Base-by-base conservation (phyloP, 1,140 invertebrate species). In the Ladona fulva region DNA sequence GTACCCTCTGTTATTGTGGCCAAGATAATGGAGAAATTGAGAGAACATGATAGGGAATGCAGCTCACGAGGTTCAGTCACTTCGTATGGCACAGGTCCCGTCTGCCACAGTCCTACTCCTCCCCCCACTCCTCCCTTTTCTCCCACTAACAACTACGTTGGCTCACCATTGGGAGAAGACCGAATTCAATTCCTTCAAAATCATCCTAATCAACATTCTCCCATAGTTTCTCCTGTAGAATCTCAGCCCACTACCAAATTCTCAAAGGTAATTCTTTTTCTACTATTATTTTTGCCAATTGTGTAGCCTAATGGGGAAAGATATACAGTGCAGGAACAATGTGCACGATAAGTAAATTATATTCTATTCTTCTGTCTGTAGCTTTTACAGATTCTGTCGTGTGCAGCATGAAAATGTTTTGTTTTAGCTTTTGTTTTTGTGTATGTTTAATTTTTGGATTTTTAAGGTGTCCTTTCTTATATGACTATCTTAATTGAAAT, bases 21-120 rank as follows among this genome's bases (percentile, higher is more conserved):
- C 76, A 89, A 89, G 80, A 88, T 89, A 66, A 88, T 88, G 85
- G 86, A 89, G 80, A 85, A 87, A 74, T 81, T 88, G n/a, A 86
- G 87, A 25, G 87, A 88, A 74, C 84, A 87, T 78, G 87, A 88
- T 37, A 85, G 82, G 78, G 85, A 87, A 24, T 79, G 73, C 24
- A 76, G 24, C 77, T 74, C 75, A 75, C 42, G 42, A 0, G 42
- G 66, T 44, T 74, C 78, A 24, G 76, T 25, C 3, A 66, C 78
- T 22, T 79, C 78, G 0, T 42, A 19, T 11, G 24, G 37, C 29
- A 25, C 73, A 74, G 37, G 52, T 76, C 76, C 42, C 12, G n/a
- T 19, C 1, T 66, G 52, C 52, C 52, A 66, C 52, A 66, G 52
- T 66, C 52, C 52, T 3, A 66, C 52, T 5, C 52, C 52, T 66